phyloP scores from a whole-genome alignment of 2,113 vertebrate species.

The Limnothrissa miodon region DNA sequence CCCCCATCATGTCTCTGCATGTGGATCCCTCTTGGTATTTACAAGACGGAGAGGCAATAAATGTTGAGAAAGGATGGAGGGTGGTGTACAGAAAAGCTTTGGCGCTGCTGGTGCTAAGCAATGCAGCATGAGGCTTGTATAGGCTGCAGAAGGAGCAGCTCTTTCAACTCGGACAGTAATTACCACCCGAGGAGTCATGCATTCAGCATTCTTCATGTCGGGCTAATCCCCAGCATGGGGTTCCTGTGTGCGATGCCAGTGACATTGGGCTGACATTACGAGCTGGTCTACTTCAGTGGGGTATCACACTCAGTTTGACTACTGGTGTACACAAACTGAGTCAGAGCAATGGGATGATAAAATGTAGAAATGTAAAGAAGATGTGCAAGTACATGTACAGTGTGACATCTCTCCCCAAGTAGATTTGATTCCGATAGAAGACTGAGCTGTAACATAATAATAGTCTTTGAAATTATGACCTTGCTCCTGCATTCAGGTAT shows the following conservation, averaged over 20 bases:
- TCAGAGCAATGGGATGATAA: neutral
- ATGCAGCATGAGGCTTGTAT: slow-evolving; percentile 14
- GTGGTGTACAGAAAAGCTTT: slow-evolving; percentile 14
- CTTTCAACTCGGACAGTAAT: slow-evolving; percentile 60
- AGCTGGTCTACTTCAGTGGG: neutral
- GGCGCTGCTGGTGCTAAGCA: neutral
- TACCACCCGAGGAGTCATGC: slow-evolving; percentile 54
- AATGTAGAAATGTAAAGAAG: neutral
- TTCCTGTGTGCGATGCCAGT: neutral
- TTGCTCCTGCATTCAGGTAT: neutral
- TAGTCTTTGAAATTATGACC: neutral
- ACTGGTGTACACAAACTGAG: neutral
- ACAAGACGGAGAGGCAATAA: slow-evolving; percentile 37
- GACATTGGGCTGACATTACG: neutral
- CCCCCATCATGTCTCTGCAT: neutral
- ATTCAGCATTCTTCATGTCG: slow-evolving; percentile 39
- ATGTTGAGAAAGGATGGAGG: neutral
- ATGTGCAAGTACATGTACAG: neutral
- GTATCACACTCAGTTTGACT: neutral
- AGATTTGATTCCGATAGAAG: neutral
- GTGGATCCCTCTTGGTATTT: slow-evolving; percentile 13
- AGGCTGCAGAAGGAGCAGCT: slow-evolving; percentile 38
- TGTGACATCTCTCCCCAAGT: neutral
- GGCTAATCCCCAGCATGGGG: neutral
- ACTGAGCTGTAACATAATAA: neutral